phyloP scores from a whole-genome alignment of 2,113 vertebrate genomes.

The Eira barbara region DNA sequence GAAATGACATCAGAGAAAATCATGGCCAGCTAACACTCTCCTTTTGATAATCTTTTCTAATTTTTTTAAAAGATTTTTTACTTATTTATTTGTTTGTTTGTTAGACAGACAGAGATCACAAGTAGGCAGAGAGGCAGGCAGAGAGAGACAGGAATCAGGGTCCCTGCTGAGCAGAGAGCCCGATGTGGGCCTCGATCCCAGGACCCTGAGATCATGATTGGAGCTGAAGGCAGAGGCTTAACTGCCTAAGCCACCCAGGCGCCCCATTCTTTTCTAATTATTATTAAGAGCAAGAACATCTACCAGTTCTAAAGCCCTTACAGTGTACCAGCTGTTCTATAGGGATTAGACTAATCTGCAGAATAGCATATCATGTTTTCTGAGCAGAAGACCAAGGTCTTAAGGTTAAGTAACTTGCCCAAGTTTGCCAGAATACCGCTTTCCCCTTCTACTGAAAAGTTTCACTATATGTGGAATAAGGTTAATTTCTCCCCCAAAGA shows the following conservation, averaged over 20 bases:
- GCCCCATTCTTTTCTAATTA: not conserved
- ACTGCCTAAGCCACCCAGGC: no score
- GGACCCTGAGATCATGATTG: no score
- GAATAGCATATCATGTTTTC: not conserved
- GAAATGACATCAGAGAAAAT: not conserved
- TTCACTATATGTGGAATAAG: not conserved
- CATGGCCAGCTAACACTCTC: not conserved
- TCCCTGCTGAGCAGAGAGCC: no score
- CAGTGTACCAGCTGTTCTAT: rapidly evolving
- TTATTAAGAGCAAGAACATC: not conserved
- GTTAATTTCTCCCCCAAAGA: not conserved
- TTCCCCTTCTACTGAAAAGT: not conserved
- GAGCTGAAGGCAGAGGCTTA: no score
- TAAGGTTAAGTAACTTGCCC: not conserved
- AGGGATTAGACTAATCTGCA: not conserved
- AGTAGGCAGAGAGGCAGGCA: no score
- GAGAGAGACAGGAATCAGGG: no score
- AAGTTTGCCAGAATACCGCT: not conserved
- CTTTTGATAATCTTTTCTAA: not conserved
- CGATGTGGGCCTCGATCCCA: no score
- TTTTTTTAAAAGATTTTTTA: no score
- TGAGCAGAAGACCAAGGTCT: not conserved
- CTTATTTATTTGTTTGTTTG: no score
- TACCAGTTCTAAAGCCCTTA: not conserved
- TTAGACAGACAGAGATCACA: no score